Base-by-base conservation (phyloP, 2,888 invertebrate genomes). In the Meloe dianella region DNA sequence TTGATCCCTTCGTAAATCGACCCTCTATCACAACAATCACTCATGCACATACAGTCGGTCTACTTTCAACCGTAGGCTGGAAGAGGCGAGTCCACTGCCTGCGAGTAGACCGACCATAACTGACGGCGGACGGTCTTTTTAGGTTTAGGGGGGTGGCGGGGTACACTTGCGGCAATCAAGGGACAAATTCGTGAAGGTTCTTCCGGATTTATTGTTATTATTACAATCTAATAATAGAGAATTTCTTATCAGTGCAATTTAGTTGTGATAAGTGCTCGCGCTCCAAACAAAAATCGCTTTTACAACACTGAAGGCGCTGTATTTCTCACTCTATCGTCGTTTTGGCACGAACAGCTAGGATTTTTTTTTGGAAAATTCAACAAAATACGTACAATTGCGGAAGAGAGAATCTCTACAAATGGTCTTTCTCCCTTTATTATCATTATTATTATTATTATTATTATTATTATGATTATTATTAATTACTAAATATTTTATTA, bases 241-340 rank as follows among this genome's bases (percentile, higher is more conserved):
- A 35, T 6, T 35, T 14, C 14, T 35, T 35, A 35, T 35, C 12
- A 14, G 35, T 35, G 35, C 35, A 35, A 14, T 3, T 35, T 35
- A 35, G 35, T 35, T 14, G 35, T 14, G 35, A 35, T 35, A 35
- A 12, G 35, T 35, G 35, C n/a, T n/a, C n/a, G n/a, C n/a, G n/a
- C n/a, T n/a, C n/a, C n/a, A 14, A 14, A 35, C 1, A 35, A 35
- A 14, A 35, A 14, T 2, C 5, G 1, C 14, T 1, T 35, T 35
- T 66, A 66, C 66, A 66, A 66, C 66, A 66, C 63, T 30, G 24
- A 66, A 66, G 63, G 66, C 66, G 63, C 38, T 10, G 47, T 41
- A 35, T 30, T 20, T 63, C 63, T 66, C 63, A 66, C 63, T 63
- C 66, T 60, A 63, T 66, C 57, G 60, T 66, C 63, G 47, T 47